phyloP scores from a whole-genome alignment of 2,888 invertebrate species.

The Rhingia rostrata region DNA sequence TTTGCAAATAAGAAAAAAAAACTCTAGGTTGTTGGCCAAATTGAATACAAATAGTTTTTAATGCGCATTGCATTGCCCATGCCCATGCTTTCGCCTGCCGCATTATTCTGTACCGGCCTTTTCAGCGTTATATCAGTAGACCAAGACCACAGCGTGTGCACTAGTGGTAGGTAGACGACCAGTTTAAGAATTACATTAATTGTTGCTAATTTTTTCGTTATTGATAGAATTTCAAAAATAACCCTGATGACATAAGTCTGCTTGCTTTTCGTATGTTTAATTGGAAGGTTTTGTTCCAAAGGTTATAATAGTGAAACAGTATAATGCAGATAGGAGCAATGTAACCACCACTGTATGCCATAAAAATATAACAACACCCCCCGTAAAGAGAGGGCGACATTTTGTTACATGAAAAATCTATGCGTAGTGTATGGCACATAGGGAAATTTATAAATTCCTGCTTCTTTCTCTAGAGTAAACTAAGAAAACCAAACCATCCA shows the following conservation, averaged over 20 bases:
- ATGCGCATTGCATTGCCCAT: conserved; percentile 14
- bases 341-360: no score
- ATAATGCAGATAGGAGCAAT: no score
- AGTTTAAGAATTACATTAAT: conserved; percentile 39
- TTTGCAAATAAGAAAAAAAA: conserved; percentile 20
- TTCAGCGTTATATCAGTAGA: background rate
- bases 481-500: background rate
- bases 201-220: conserved; percentile 41
- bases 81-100: conserved; percentile 8
- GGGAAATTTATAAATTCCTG: background rate
- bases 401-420: background rate
- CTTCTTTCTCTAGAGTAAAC: background rate
- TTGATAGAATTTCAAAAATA: conserved; percentile 31
- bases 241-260: conserved; percentile 30
- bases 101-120: background rate
- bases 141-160: conserved; percentile 15
- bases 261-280: conserved; percentile 6
- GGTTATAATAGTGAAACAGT: no score
- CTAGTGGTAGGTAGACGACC: background rate
- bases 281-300: no score
- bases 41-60: conserved; percentile 21
- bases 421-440: background rate
- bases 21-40: conserved; percentile 27
- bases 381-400: no score
- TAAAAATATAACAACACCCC: no score